Percentiles rank a stretch among this genome's conserved stretches.
phyloP scores from a whole-genome alignment of 2,888 invertebrate species.

The Agapostemon virescens region DNA sequence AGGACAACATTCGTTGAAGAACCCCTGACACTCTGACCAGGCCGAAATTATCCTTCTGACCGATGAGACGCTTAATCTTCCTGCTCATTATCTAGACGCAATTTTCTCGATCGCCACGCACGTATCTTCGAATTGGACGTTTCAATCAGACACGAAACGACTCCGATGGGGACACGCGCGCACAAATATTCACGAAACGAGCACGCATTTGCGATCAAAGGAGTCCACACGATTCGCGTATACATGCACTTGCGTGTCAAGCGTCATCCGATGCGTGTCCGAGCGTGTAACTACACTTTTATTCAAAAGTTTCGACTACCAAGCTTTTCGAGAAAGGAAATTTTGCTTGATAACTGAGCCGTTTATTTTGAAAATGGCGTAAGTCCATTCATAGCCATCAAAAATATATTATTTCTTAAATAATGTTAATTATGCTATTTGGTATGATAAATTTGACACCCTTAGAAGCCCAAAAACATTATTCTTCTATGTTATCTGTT shows the following conservation, averaged over 20 bases:
- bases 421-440: no score
- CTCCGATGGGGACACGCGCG: neutral
- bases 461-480: no score
- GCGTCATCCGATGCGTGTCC: slow-evolving; percentile 6
- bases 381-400: no score
- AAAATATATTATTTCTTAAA: no score
- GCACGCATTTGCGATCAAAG: slow-evolving; percentile 22
- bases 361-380: no score
- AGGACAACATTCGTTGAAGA: neutral
- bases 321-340: neutral
- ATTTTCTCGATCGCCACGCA: slow-evolving; percentile 19
- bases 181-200: neutral
- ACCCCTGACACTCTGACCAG: neutral
- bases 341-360: no score
- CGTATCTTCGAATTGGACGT: slow-evolving; percentile 34
- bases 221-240: slow-evolving; percentile 21
- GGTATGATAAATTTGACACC: no score
- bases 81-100: neutral
- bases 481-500: no score
- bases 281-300: slow-evolving; percentile 25
- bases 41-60: neutral
- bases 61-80: neutral
- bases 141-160: slow-evolving; percentile 33
- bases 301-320: neutral
- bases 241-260: slow-evolving; percentile 1